Evolutionary conservation across 1,140 invertebrate species (phyloP), one percentile per base, ranked within the genome.

Genomic region (Nasonia giraulti): DNA sequence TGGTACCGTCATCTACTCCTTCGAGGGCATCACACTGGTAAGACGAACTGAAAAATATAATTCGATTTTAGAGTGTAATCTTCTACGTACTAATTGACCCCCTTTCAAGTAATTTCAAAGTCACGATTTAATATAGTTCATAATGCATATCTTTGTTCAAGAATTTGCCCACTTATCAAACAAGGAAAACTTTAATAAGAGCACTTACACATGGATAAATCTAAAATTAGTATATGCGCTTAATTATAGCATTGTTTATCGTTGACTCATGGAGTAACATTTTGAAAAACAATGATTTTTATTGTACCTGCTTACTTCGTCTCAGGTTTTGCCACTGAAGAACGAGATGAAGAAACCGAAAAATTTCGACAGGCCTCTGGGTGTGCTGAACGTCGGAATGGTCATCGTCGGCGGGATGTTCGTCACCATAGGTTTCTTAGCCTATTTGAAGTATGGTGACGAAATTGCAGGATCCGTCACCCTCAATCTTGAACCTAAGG

Each of bases 381-480:
- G 98, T 1, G 97, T 98, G 1, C 91, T 98, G 10, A 98, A 98
- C 90, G 94, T 96, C 3, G 96, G 97, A 66, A 98, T 98, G 97
- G 91, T 95, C 0, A 93, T 96, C 31, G 97, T 98, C 1, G 95
- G 95, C 1, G 80, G 90, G 68, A 94, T 98, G 86, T 98, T 98
- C 90, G 94, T 96, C 10, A 92, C 94, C 4, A 95, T 98, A 83
- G 98, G 97, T 74, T 97, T 97, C 90, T 94, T 97, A 50, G 96
- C 97, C 1, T 98, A 98, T 89, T 93, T 98, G 23, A 96, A 96
- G 88, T 98, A 96, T 93, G 97, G 97, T 6, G 95, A 96, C 2
- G 89, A 92, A 0, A 95, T 96, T 0, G 89, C 93, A 27, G 96
- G 96, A 14, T 96, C 96, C 81, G 94, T 97, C 1, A 97, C 96